These are phyloP conservation scores for Ctenosaura bakeri DNA, from an alignment of 2,797 vertebrate genomes.

Conservation along the genomic window DNA sequence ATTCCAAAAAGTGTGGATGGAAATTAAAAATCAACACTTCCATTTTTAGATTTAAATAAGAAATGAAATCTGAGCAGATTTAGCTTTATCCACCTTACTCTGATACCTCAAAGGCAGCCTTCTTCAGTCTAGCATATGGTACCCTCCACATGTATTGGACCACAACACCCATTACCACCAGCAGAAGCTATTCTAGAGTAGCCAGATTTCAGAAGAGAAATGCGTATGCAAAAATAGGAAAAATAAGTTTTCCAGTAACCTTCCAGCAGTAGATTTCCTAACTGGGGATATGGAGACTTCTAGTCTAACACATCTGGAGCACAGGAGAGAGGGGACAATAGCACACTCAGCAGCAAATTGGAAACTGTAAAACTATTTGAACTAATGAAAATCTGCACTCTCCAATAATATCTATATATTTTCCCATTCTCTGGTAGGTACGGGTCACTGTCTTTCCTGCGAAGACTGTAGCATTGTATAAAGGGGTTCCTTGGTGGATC, in stretches of 20 bases:
- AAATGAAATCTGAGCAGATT: background rate
- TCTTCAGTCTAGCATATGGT: no score
- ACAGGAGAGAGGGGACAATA: background rate
- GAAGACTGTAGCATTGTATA: constrained; percentile 83
- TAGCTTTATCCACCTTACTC: background rate
- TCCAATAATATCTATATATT: background rate
- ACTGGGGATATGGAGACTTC: background rate
- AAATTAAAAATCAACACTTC: background rate
- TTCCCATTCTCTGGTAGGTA: constrained; percentile 79
- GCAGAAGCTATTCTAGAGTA: background rate
- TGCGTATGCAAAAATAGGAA: background rate
- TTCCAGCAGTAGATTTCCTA: background rate
- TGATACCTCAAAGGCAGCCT: background rate
- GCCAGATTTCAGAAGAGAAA: no score
- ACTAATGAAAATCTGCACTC: background rate
- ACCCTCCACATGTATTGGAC: background rate
- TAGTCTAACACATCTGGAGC: background rate
- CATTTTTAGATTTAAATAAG: background rate
- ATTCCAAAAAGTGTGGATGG: background rate
- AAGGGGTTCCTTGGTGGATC: constrained; percentile 96
- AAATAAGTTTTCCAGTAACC: no score
- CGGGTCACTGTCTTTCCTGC: constrained; percentile 92
- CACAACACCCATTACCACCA: background rate
- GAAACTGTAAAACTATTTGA: background rate
- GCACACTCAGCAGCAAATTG: background rate